phyloP scores from a whole-genome alignment of 2,888 invertebrate species.

The Dendrolimus houi region DNA sequence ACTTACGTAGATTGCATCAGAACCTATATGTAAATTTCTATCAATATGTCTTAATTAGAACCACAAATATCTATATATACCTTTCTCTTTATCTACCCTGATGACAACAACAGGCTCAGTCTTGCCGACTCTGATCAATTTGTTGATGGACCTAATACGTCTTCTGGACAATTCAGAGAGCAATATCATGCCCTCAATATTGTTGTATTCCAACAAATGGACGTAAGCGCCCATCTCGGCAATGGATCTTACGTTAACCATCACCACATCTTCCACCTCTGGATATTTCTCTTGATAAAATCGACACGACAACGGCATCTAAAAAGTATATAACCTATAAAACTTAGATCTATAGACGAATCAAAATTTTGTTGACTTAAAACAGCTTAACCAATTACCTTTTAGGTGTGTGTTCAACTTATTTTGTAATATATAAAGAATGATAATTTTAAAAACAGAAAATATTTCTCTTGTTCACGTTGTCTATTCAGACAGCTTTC shows the following conservation, averaged over 20 bases:
- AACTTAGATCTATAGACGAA: not conserved
- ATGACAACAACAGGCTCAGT: slow-evolving; percentile 99
- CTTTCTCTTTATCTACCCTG: slow-evolving; percentile 99
- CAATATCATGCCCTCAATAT: slow-evolving; percentile 99
- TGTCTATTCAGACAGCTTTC: slow-evolving; percentile 41
- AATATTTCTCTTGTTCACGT: slow-evolving; percentile 61
- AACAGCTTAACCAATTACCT: slow-evolving; percentile 8
- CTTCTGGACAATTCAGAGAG: slow-evolving; percentile 98
- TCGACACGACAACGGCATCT: slow-evolving; percentile 95
- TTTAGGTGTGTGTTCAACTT: slow-evolving; percentile 36
- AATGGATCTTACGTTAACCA: slow-evolving; percentile 98
- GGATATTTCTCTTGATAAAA: slow-evolving; percentile 99
- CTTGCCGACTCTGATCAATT: slow-evolving; percentile 98
- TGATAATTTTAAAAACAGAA: slow-evolving; percentile 26
- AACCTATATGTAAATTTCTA: too few relatives aligned
- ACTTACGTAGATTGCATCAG: too few relatives aligned
- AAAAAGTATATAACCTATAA: slow-evolving; percentile 49
- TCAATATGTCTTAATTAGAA: too few relatives aligned
- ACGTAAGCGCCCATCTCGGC: slow-evolving; percentile 99
- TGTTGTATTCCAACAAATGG: slow-evolving; percentile 97
- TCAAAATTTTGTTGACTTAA: not conserved
- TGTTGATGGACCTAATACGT: slow-evolving; percentile 99
- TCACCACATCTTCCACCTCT: slow-evolving; percentile 99
- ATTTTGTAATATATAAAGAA: slow-evolving; percentile 21
- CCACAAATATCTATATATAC: slow-evolving; percentile 48